phyloP scores from a whole-genome alignment of 2,888 invertebrate species.

The Lasioglossum figueresi region DNA sequence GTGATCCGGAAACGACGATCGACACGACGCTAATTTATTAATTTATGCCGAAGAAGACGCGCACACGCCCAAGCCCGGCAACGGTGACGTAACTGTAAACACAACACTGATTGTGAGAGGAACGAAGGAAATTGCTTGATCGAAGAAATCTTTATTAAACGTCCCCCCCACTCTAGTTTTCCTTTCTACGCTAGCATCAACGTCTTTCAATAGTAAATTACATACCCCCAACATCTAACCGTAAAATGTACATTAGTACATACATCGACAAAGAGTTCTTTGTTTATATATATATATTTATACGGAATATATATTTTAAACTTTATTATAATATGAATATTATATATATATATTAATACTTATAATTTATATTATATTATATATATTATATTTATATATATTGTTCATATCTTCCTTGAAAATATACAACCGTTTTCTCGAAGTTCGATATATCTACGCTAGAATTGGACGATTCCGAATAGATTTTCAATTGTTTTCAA shows the following conservation, averaged over 20 bases:
- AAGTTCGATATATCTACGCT: not conserved
- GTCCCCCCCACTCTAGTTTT: not conserved
- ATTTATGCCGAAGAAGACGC: conserved; percentile 72
- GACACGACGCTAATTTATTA: conserved; percentile 71
- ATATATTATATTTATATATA: too few relatives aligned
- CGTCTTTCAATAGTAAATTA: not conserved
- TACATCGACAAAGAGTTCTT: too few relatives aligned
- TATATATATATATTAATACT: too few relatives aligned
- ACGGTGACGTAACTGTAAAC: conserved; percentile 80
- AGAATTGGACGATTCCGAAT: too few relatives aligned
- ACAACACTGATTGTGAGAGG: conserved; percentile 52
- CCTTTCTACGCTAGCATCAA: not conserved
- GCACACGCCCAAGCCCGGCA: conserved; percentile 59
- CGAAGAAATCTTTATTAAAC: conserved; percentile 26
- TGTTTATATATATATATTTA: too few relatives aligned
- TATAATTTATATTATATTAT: too few relatives aligned
- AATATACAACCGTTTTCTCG: not conserved
- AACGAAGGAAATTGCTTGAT: conserved; percentile 36
- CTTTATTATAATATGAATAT: too few relatives aligned
- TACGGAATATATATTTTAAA: too few relatives aligned
- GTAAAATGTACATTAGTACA: too few relatives aligned
- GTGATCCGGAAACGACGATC: conserved; percentile 47
- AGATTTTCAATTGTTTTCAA: too few relatives aligned
- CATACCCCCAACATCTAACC: not conserved
- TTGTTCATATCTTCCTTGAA: too few relatives aligned